Evolutionary conservation across 2,113 vertebrate genomes (phyloP).

Genomic region (Mesembrinibis cayennensis): DNA sequence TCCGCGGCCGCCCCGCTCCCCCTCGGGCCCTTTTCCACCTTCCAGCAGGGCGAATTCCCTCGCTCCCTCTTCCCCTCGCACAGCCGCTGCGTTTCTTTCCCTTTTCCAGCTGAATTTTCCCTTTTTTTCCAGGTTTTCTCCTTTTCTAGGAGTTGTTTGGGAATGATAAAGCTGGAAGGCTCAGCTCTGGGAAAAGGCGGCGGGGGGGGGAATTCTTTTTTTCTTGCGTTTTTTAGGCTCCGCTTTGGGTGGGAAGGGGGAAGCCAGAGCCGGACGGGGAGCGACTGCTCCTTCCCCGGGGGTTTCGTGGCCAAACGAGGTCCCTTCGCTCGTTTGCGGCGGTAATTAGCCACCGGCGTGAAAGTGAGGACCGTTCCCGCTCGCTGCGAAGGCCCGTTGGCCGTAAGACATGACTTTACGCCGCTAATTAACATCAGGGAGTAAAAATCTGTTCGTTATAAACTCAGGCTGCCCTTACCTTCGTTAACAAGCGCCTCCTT

Average conservation of each 20-base stretch:
- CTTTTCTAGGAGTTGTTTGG: not conserved
- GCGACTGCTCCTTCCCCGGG: not conserved
- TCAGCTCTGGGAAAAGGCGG: too few species aligned
- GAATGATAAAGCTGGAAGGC: rapidly evolving
- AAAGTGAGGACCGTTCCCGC: not conserved
- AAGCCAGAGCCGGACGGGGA: rapidly evolving
- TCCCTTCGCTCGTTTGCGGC: not conserved
- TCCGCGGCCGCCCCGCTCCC: rapidly evolving
- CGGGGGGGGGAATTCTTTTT: too few species aligned
- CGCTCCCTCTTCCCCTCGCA: rapidly evolving
- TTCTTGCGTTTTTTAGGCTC: not conserved
- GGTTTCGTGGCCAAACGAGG: not conserved
- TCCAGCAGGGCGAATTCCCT: rapidly evolving
- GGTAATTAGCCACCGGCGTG: not conserved
- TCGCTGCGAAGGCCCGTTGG: rapidly evolving
- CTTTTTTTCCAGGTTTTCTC: not conserved
- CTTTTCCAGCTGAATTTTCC: not conserved
- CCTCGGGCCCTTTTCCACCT: not conserved
- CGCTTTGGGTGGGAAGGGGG: not conserved
- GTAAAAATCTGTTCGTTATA: not conserved
- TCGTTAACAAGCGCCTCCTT: rapidly evolving
- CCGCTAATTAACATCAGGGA: not conserved
- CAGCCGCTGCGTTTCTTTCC: not conserved
- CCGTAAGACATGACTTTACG: not conserved
- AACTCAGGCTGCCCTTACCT: not conserved